Evolutionary conservation across 2,888 invertebrate genomes (phyloP).

Genomic region (Lochmaea crataegi): DNA sequence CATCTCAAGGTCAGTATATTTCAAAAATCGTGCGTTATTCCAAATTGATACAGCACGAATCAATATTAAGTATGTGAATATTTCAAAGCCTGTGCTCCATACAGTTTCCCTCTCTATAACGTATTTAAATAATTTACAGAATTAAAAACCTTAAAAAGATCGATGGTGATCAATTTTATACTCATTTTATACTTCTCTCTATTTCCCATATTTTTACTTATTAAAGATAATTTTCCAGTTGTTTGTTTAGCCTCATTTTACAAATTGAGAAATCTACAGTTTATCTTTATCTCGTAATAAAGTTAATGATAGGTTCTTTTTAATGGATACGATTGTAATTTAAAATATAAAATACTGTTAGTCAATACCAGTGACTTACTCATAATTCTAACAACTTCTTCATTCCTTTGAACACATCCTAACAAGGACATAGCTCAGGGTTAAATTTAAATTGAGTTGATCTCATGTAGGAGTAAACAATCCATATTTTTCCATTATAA

Average conservation of each 20-base stretch:
- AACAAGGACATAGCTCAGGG: constrained; percentile 7
- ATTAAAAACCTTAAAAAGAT: background rate
- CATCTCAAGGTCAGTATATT: too few species aligned
- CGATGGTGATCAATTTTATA: background rate
- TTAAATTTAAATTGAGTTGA: constrained; percentile 5
- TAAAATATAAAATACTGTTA: constrained; percentile 14
- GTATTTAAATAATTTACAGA: too few species aligned
- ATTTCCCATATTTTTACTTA: background rate
- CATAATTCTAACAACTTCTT: constrained; percentile 12
- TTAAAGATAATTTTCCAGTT: background rate
- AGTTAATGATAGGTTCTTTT: constrained; percentile 14
- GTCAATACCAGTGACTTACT: constrained; percentile 18
- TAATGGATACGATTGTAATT: background rate
- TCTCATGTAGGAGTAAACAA: background rate
- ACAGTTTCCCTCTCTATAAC: too few species aligned
- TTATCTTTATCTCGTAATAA: background rate
- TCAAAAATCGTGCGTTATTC: too few species aligned
- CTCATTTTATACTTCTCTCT: too few species aligned
- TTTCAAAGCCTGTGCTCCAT: too few species aligned
- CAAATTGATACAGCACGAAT: too few species aligned
- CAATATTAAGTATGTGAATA: too few species aligned
- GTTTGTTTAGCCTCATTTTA: background rate
- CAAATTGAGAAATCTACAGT: constrained; percentile 10
- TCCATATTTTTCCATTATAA: background rate
- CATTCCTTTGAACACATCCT: constrained; percentile 1